Evolutionary conservation across 2,113 vertebrate genomes (phyloP).

Genomic region (Chaetodon trifascialis): DNA sequence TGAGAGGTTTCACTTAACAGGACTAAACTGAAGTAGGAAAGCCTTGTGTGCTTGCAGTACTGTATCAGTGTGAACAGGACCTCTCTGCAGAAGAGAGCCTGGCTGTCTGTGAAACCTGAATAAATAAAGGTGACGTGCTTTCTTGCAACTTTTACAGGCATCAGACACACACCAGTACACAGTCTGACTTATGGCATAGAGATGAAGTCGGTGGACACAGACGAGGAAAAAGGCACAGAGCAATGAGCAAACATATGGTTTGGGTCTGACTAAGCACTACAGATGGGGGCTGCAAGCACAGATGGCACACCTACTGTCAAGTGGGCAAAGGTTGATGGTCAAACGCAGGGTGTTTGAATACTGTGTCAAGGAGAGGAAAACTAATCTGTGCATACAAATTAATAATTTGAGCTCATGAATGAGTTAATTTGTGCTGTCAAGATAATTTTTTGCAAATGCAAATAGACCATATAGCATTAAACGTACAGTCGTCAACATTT

Average conservation of each 20-base stretch:
- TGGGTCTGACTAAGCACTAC: conserved; percentile 47
- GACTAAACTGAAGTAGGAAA: not conserved
- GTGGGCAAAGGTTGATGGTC: conserved; percentile 48
- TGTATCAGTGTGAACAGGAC: not conserved
- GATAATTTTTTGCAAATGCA: not conserved
- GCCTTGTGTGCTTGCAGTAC: not conserved
- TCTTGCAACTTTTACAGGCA: conserved; percentile 7
- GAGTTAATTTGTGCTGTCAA: not conserved
- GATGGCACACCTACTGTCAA: conserved; percentile 59
- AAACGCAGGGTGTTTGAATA: conserved; percentile 40
- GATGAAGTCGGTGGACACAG: conserved; percentile 4
- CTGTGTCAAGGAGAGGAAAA: not conserved
- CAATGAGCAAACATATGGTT: conserved; percentile 47
- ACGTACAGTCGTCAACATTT: not conserved
- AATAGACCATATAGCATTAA: not conserved
- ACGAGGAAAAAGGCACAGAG: conserved; percentile 13
- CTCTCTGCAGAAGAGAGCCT: not conserved
- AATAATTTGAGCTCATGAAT: not conserved
- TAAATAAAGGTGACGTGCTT: conserved; percentile 11
- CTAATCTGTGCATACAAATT: not conserved
- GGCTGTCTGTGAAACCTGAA: not conserved
- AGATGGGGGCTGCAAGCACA: conserved; percentile 49
- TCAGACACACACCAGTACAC: not conserved
- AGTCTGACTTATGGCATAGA: not conserved
- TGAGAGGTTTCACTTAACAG: conserved; percentile 1